Conservation (phyloP, 1,140 invertebrate genomes). For the Triops longicaudatus region DNA sequence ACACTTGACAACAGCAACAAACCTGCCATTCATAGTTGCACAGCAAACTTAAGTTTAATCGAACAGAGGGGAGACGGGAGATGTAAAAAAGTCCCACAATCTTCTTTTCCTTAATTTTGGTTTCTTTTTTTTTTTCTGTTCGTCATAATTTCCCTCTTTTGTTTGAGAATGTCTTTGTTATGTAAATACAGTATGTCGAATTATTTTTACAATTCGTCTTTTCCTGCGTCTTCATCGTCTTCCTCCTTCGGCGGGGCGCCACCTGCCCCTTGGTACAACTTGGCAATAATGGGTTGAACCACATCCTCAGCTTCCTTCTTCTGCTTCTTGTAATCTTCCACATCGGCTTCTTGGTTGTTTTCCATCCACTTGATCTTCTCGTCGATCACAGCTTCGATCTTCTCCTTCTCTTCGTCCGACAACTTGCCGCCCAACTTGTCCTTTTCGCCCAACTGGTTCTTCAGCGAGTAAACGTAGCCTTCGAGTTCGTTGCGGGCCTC, state of each 20-base stretch:
- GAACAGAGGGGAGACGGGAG: background rate
- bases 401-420: conserved; percentile 82
- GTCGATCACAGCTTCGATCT: conserved; percentile 91
- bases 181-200: background rate
- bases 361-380: conserved; percentile 98
- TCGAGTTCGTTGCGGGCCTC: conserved; percentile 93
- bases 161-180: background rate
- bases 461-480: conserved; percentile 94
- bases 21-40: background rate
- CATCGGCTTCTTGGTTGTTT: conserved; percentile 85
- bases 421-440: conserved; percentile 94
- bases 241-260: conserved; percentile 56
- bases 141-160: too few species aligned
- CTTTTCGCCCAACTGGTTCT: conserved; percentile 95
- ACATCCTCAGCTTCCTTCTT: conserved; percentile 95
- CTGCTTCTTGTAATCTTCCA: conserved; percentile 89
- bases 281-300: conserved; percentile 94
- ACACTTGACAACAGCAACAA: background rate
- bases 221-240: conserved; percentile 56
- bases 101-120: background rate
- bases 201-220: conserved; percentile 25
- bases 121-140: background rate
- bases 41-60: background rate
- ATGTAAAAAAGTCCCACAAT: background rate
- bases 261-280: conserved; percentile 77